These are phyloP conservation scores for Steinernema feltiae DNA, from an alignment of 1,140 invertebrate genomes.

Conservation along the genomic window DNA sequence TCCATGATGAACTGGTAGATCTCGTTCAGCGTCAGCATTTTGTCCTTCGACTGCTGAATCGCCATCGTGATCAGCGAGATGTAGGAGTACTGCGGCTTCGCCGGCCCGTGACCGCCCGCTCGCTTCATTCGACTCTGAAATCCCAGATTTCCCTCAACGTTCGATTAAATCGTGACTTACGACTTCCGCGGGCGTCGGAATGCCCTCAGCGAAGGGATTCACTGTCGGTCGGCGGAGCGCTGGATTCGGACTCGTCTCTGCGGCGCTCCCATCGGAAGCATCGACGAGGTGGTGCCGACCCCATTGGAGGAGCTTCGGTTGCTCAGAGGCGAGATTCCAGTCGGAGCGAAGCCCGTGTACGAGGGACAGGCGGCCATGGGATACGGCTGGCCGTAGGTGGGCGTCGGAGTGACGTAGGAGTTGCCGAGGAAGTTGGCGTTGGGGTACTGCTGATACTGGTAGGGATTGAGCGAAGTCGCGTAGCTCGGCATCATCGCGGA, in stretches of 20 bases:
- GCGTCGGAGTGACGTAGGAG: background rate
- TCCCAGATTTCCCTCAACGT: background rate
- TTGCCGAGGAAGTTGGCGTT: constrained; percentile 2
- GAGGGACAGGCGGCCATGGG: background rate
- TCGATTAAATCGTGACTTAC: background rate
- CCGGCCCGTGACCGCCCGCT: constrained; percentile 75
- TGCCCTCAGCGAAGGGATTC: background rate
- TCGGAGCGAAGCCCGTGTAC: background rate
- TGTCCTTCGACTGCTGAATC: constrained; percentile 84
- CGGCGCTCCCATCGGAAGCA: background rate
- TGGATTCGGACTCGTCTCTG: background rate
- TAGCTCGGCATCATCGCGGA: constrained; percentile 1
- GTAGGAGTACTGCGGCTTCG: constrained; percentile 93
- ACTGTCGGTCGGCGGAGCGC: background rate
- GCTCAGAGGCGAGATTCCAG: background rate
- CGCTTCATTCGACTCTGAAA: background rate
- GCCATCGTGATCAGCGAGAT: constrained; percentile 99
- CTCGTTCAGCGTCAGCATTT: constrained; percentile 87
- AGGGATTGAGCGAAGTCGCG: background rate
- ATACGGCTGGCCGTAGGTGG: background rate
- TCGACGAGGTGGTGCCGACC: background rate
- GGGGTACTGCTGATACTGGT: background rate
- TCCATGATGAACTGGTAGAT: constrained; percentile 99
- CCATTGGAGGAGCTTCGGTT: background rate
- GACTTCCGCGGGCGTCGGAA: background rate